Conservation (phyloP, 2,797 vertebrate species). For the Sandelia bainsii region DNA sequence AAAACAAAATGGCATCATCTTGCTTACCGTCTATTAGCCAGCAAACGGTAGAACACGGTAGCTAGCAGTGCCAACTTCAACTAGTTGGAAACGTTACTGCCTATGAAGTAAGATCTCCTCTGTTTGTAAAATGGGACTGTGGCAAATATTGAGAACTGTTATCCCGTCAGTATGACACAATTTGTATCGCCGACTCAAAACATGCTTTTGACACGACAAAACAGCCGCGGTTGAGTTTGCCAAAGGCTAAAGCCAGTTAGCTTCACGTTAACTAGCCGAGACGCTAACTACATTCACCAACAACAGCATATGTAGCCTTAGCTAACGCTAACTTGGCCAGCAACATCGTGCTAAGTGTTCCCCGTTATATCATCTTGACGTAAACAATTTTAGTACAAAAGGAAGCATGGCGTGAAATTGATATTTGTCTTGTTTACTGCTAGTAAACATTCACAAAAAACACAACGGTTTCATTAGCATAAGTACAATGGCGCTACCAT, state of each 20-base stretch:
- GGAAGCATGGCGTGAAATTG: neutral
- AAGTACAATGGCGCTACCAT: conserved; percentile 9
- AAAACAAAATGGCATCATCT: conserved; percentile 87
- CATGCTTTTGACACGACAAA: neutral
- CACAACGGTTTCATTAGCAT: neutral
- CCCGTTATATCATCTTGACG: neutral
- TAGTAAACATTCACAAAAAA: neutral
- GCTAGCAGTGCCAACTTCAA: conserved; percentile 18
- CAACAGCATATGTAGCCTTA: conserved; percentile 4
- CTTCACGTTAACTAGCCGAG: conserved; percentile 37
- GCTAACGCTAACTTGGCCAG: conserved; percentile 34
- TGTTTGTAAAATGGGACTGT: fast-evolving
- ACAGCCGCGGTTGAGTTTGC: conserved; percentile 10
- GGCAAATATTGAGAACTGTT: fast-evolving
- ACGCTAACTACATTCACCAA: conserved; percentile 26
- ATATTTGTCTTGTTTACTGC: neutral
- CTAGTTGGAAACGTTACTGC: no score
- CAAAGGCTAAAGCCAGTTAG: conserved; percentile 38
- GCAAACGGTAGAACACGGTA: conserved; percentile 39
- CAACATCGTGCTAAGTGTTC: conserved; percentile 23
- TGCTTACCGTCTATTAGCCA: conserved; percentile 41
- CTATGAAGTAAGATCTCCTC: fast-evolving
- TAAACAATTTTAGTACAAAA: fast-evolving
- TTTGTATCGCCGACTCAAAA: neutral
- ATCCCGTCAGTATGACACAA: fast-evolving